Percentiles rank a stretch among this genome's conserved stretches.
Conservation (phyloP, 37 sponge, comb jelly and placozoan species). For the Theonella swinhoei region DNA sequence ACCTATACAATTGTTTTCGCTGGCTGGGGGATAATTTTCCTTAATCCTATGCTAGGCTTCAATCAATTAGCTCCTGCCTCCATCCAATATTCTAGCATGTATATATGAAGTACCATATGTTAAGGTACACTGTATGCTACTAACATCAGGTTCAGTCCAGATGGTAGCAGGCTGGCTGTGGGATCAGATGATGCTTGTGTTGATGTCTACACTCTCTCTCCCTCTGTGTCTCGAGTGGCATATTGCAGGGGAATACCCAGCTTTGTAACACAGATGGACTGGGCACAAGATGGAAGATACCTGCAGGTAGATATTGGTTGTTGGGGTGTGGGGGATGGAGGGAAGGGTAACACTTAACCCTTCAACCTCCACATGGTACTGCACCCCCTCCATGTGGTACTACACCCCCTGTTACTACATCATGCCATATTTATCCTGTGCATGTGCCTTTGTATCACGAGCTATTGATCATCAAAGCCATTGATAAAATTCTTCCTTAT, state of each 20-base stretch:
- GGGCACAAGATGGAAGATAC: conserved; percentile 78
- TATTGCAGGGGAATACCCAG: conserved; percentile 80
- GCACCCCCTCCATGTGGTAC: too few relatives aligned
- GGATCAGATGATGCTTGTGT: conserved; percentile 90
- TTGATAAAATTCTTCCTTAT: too few relatives aligned
- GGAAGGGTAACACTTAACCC: too few relatives aligned
- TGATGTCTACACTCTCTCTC: conserved; percentile 67
- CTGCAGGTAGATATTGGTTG: conserved; percentile 59
- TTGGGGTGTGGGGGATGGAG: too few relatives aligned
- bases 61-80: background rate
- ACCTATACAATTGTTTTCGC: too few relatives aligned
- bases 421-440: too few relatives aligned
- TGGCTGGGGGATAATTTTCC: too few relatives aligned
- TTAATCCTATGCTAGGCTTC: background rate
- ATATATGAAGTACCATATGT: background rate
- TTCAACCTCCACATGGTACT: too few relatives aligned
- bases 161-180: conserved; percentile 76
- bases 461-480: too few relatives aligned
- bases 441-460: too few relatives aligned
- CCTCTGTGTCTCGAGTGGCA: conserved; percentile 20
- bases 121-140: background rate
- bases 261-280: conserved; percentile 86
- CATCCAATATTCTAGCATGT: too few relatives aligned
- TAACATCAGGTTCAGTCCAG: conserved; percentile 94
- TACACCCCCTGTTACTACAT: too few relatives aligned